Evolutionary conservation across 2,113 vertebrate genomes (phyloP).

Genomic region (Hymenochirus boettgeri): DNA sequence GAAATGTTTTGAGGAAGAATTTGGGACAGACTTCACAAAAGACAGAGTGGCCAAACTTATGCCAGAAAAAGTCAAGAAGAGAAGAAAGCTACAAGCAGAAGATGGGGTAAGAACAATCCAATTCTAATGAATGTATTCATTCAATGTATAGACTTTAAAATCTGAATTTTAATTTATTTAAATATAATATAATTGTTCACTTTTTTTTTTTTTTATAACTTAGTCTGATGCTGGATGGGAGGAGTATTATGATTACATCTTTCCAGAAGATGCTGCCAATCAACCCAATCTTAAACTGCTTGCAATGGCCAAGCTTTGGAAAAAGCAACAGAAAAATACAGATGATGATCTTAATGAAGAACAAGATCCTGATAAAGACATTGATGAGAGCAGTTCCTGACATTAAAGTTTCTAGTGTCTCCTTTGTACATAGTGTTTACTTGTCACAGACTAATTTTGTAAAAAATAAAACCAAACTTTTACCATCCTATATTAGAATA

Average conservation of each 20-base stretch:
- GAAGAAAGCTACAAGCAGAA: constrained; percentile 91
- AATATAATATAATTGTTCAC: background rate
- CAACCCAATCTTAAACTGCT: constrained; percentile 96
- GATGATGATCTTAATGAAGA: constrained; percentile 60
- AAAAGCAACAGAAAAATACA: constrained; percentile 74
- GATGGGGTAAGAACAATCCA: constrained; percentile 82
- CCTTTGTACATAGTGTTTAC: background rate
- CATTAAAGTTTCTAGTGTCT: background rate
- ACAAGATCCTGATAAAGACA: constrained; percentile 57
- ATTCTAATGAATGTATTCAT: too few relatives aligned
- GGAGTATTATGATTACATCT: constrained; percentile 97
- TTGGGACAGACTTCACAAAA: constrained; percentile 64
- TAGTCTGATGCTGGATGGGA: constrained; percentile 97
- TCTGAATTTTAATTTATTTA: background rate
- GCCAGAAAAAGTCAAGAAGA: constrained; percentile 97
- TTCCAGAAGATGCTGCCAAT: constrained; percentile 95
- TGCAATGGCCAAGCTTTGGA: constrained; percentile 98
- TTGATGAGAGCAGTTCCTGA: constrained; percentile 59
- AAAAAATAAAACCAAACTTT: too few relatives aligned
- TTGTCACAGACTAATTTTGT: too few relatives aligned
- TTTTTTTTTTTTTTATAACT: background rate
- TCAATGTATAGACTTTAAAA: too few relatives aligned
- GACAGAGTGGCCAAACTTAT: constrained; percentile 86
- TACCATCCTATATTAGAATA: too few relatives aligned
- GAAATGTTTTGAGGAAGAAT: constrained; percentile 82